Base-by-base conservation (phyloP, 2,888 invertebrate species). In the Phalera bucephala region DNA sequence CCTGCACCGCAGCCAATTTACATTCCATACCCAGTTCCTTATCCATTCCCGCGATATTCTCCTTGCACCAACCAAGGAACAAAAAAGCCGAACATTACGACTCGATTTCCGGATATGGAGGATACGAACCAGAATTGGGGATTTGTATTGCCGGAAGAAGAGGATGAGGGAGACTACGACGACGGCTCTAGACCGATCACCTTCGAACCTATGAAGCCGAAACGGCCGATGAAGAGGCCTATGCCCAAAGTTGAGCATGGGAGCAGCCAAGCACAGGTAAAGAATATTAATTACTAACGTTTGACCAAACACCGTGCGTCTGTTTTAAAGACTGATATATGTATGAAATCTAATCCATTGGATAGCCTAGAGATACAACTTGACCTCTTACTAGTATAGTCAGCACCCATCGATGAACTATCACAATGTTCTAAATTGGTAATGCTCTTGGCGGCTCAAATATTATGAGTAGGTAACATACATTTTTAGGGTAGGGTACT, bases 101-200 rank as follows among this genome's bases (percentile, higher is more conserved):
- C 1, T n/a, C 69, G 81, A 40, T 66, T 67, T 20, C 73, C 78
- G 2, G 64, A 45, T 1, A 61, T 75, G 63, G 74, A 80, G n/a
- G 80, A 81, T 26, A 20, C 56, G 0, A 79, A 75, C 33, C 76
- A 74, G 43, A 80, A 76, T 44, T 87, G 86, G 82, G 79, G 76
- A 9, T 44, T 70, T 6, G 63, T 61, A 1, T 47, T 57, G 6
- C 48, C 59, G 4, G 52, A 64, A 5, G 62, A 65, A 0, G 49
- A 57, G 0, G 51, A 52, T 1, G 46, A 47, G 9, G 50, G 61
- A 29, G 66, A 68, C 21, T 52, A 62, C 3, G 47, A 39, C 4
- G 72, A 74, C 33, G 75, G 72, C n/a, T 43, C 67, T 2, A 73
- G 87, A 43, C 85, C 85, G 3, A 77, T 88, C 21, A 79, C 80